These are phyloP conservation scores for Metellina segmentata DNA, from an alignment of 2,888 invertebrate genomes.

Conservation along the genomic window DNA sequence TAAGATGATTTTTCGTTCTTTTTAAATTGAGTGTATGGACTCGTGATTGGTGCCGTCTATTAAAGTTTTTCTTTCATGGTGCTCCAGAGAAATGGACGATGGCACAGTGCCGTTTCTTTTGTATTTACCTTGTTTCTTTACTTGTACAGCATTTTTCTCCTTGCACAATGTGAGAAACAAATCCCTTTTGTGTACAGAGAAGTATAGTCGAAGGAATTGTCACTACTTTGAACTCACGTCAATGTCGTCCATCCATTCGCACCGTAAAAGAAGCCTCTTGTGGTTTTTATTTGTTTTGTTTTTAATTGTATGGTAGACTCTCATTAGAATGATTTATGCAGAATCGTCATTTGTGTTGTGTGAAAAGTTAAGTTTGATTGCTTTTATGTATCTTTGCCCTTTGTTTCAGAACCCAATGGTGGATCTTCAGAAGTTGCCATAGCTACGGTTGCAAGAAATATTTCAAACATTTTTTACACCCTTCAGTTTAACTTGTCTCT, in stretches of 20 bases:
- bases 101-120: not conserved
- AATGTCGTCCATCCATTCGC: not conserved
- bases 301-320: not conserved
- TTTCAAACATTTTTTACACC: not conserved
- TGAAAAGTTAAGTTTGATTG: no score
- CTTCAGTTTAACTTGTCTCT: not conserved
- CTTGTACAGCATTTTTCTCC: not conserved
- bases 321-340: not conserved
- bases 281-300: no score
- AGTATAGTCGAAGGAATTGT: not conserved
- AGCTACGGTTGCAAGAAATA: not conserved
- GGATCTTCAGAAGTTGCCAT: no score
- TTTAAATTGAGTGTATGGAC: not conserved
- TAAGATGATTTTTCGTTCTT: not conserved
- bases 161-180: not conserved
- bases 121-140: not conserved
- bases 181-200: not conserved
- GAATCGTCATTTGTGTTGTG: no score
- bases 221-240: not conserved
- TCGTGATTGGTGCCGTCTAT: not conserved
- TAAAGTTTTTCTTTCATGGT: not conserved
- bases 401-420: no score
- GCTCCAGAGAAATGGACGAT: not conserved
- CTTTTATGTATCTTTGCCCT: no score
- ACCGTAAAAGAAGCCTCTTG: not conserved